A percentile compares a stretch with the other conserved stretches of the same genome.
Conservation (phyloP, 1,140 invertebrate species). For the Goniozus legneri region DNA sequence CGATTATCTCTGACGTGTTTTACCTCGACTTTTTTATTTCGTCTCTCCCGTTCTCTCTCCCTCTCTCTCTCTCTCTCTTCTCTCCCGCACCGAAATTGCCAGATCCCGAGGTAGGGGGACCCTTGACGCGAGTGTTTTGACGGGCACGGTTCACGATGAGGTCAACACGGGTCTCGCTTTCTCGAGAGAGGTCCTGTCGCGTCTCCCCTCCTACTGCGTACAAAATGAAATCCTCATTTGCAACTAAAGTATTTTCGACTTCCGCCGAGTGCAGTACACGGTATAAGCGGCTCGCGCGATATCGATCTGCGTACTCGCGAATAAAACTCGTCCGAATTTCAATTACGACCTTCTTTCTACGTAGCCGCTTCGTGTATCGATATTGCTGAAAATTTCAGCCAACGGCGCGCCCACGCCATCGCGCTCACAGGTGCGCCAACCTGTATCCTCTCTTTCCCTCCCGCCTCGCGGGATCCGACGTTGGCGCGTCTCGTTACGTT, state of each 20-base stretch:
- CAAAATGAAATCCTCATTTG: neutral
- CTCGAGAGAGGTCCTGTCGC: neutral
- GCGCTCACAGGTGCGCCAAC: no score
- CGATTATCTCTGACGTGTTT: conserved; percentile 3
- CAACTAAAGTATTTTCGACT: no score
- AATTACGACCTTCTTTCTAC: no score
- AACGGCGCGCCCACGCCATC: no score
- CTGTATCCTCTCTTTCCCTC: neutral
- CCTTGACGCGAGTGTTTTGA: conserved; percentile 12
- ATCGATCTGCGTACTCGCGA: no score
- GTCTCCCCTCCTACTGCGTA: neutral
- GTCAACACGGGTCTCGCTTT: conserved; percentile 17
- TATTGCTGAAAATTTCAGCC: no score
- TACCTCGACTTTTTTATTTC: conserved; percentile 1
- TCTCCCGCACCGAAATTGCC: conserved; percentile 4
- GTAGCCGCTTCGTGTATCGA: no score
- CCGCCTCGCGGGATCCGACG: no score
- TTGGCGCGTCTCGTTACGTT: conserved; percentile 23
- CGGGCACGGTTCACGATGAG: conserved; percentile 14
- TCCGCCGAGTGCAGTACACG: no score
- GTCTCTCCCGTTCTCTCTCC: no score
- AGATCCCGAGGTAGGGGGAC: neutral
- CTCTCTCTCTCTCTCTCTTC: conserved; percentile 12
- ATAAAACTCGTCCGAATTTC: no score
- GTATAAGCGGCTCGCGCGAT: no score